Percentiles rank a stretch among this genome's conserved stretches.
These are phyloP conservation scores for Hylomyscus alleni DNA, from an alignment of 2,797 vertebrate genomes.

Conservation along the genomic window DNA sequence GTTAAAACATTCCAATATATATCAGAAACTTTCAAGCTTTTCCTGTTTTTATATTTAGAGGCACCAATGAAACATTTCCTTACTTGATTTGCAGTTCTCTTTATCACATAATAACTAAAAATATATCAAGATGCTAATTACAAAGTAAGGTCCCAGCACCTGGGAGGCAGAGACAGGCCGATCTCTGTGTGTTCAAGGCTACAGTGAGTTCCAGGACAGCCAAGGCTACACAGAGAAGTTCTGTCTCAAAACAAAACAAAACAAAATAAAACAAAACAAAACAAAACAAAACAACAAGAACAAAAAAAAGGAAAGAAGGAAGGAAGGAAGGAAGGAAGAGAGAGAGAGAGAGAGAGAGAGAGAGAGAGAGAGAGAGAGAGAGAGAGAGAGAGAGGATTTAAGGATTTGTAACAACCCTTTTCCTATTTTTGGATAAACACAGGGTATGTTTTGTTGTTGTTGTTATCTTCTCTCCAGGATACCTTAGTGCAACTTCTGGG, in stretches of 20 bases:
- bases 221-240: not conserved
- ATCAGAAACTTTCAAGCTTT: not conserved
- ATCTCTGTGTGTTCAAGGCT: not conserved
- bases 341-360: not conserved
- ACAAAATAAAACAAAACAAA: no score
- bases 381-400: not conserved
- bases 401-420: constrained; percentile 40
- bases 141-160: not conserved
- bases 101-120: constrained; percentile 40
- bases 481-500: constrained; percentile 44
- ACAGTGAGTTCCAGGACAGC: not conserved
- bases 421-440: not conserved
- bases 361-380: not conserved
- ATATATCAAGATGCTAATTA: not conserved
- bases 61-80: not conserved
- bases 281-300: not conserved
- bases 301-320: no score
- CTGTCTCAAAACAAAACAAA: not conserved
- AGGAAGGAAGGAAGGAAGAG: not conserved
- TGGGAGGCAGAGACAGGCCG: not conserved
- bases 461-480: not conserved
- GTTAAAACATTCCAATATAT: not conserved
- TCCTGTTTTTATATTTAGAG: not conserved
- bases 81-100: constrained; percentile 2
- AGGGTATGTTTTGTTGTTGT: constrained; percentile 2